These are phyloP conservation scores for Gibbula magus DNA, from an alignment of 2,888 invertebrate species.

Conservation along the genomic window DNA sequence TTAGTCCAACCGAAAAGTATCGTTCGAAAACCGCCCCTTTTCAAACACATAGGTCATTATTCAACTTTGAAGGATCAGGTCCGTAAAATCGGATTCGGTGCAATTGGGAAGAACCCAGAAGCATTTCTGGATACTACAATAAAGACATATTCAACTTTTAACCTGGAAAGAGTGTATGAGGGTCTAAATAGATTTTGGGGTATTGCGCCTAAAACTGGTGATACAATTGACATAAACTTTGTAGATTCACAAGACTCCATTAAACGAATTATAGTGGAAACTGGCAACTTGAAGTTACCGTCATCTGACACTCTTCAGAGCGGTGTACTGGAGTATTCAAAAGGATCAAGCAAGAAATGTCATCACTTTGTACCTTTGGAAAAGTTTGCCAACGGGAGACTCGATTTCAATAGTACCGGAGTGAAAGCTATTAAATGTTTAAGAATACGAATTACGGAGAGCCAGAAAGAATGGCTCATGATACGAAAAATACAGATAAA, in stretches of 20 bases:
- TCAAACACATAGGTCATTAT: conserved; percentile 28
- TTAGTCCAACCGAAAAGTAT: conserved; percentile 39
- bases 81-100: neutral
- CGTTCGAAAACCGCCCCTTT: neutral
- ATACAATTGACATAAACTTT: neutral
- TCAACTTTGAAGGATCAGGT: conserved; percentile 22
- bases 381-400: neutral
- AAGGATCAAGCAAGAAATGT: neutral
- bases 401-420: neutral
- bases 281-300: neutral
- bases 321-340: neutral
- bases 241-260: neutral
- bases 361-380: neutral
- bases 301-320: neutral
- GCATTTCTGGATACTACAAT: neutral
- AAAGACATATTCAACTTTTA: neutral
- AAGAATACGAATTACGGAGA: neutral
- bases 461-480: neutral
- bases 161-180: neutral
- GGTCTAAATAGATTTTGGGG: neutral
- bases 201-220: neutral
- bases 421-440: neutral
- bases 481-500: neutral
- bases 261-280: neutral
- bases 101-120: neutral